These are phyloP conservation scores for Aricia artaxerxes DNA, from an alignment of 2,888 invertebrate species.

Conservation along the genomic window DNA sequence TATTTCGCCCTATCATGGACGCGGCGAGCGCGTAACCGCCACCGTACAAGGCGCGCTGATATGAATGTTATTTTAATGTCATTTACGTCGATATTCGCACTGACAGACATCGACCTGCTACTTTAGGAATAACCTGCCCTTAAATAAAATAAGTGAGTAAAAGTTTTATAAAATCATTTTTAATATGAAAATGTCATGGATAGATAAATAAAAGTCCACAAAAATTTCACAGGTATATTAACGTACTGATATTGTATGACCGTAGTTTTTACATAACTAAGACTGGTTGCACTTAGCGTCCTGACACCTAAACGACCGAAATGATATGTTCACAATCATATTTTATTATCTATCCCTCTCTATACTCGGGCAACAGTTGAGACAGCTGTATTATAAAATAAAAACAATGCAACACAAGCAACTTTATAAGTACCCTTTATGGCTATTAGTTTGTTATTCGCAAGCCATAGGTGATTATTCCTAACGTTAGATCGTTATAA, in stretches of 20 bases:
- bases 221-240: constrained; percentile 72
- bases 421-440: constrained; percentile 69
- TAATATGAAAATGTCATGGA: background rate
- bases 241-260: constrained; percentile 62
- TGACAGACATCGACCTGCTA: too few relatives aligned
- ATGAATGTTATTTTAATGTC: too few relatives aligned
- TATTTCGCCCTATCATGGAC: too few relatives aligned
- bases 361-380: constrained; percentile 41
- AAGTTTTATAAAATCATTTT: too few relatives aligned
- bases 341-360: constrained; percentile 44
- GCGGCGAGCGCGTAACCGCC: too few relatives aligned
- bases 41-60: too few relatives aligned
- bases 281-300: constrained; percentile 52
- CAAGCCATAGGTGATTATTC: constrained; percentile 75
- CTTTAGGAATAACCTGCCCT: too few relatives aligned
- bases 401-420: constrained; percentile 77
- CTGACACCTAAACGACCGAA: constrained; percentile 35
- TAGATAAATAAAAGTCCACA: constrained; percentile 43
- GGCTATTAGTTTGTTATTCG: constrained; percentile 79
- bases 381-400: constrained; percentile 53
- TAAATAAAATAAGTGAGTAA: too few relatives aligned
- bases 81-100: too few relatives aligned
- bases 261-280: constrained; percentile 55
- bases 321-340: constrained; percentile 45
- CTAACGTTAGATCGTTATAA: constrained; percentile 76